Evolutionary conservation across 2,888 invertebrate genomes (phyloP).

Genomic region (Gymnoscelis rufifasciata): DNA sequence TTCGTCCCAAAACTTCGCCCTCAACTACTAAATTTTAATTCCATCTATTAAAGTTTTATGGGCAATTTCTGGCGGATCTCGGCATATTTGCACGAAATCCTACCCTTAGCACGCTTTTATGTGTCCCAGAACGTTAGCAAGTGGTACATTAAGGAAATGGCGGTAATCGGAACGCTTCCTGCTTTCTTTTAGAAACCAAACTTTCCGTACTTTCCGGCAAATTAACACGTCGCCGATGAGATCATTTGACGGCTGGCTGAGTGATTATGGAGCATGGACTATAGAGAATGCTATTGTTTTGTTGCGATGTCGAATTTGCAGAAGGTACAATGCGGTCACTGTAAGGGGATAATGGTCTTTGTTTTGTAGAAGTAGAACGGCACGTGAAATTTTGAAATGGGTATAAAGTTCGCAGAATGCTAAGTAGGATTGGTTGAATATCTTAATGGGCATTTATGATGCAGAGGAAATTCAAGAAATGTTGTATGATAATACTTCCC

Average conservation of each 20-base stretch:
- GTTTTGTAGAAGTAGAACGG: neutral
- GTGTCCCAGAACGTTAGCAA: conserved; percentile 3
- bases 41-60: too few relatives aligned
- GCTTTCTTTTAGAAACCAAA: conserved; percentile 24
- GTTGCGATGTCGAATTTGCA: conserved; percentile 4
- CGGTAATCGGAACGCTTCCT: conserved; percentile 22
- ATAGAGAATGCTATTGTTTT: conserved; percentile 13
- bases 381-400: neutral
- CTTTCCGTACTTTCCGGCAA: conserved; percentile 22
- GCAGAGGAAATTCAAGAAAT: too few relatives aligned
- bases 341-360: neutral
- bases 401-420: too few relatives aligned
- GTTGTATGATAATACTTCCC: too few relatives aligned
- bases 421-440: too few relatives aligned
- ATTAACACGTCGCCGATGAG: conserved; percentile 25
- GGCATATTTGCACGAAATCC: neutral
- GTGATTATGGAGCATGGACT: conserved; percentile 12
- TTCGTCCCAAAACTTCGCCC: too few relatives aligned
- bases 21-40: too few relatives aligned
- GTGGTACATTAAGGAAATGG: conserved; percentile 13
- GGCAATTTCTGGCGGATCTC: neutral
- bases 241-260: conserved; percentile 16
- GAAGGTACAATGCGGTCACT: neutral
- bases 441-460: too few relatives aligned
- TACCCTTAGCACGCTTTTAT: neutral